A percentile compares a stretch with the other conserved stretches of the same genome.
phyloP scores from a whole-genome alignment of 2,888 invertebrate genomes.

The Idaea biselata region DNA sequence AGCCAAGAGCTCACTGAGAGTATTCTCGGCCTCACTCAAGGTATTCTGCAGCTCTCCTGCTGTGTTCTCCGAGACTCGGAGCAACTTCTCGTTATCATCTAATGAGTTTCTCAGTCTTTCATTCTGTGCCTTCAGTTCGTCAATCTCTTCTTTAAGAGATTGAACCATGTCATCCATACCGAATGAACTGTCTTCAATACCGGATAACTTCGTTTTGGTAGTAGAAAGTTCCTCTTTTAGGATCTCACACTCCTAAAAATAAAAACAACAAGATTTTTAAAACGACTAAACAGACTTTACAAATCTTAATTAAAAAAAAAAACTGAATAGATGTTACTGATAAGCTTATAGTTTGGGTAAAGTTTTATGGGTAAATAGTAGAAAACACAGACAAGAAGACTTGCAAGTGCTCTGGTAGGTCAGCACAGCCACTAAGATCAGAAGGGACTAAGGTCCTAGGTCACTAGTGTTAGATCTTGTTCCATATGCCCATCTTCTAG shows the following conservation, averaged over 20 bases:
- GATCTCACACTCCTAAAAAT: slow-evolving; percentile 82
- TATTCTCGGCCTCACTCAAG: slow-evolving; percentile 86
- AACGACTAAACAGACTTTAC: too few species aligned
- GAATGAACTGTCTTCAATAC: slow-evolving; percentile 86
- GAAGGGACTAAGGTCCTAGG: too few species aligned
- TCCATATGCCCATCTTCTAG: too few species aligned
- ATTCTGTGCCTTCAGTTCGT: slow-evolving; percentile 76
- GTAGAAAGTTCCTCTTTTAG: slow-evolving; percentile 82
- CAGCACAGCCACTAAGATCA: too few species aligned
- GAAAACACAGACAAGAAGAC: too few species aligned
- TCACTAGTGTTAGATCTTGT: too few species aligned
- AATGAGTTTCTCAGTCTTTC: slow-evolving; percentile 83
- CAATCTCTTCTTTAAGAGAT: slow-evolving; percentile 84
- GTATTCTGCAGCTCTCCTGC: slow-evolving; percentile 91
- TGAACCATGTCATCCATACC: slow-evolving; percentile 87
- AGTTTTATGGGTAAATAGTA: too few species aligned
- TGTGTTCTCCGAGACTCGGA: slow-evolving; percentile 87
- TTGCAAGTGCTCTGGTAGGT: too few species aligned
- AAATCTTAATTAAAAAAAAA: too few species aligned
- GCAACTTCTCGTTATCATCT: slow-evolving; percentile 82
- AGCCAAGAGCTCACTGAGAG: slow-evolving; percentile 81
- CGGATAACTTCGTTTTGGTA: slow-evolving; percentile 80
- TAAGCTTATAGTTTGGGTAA: too few species aligned
- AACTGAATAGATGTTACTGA: too few species aligned
- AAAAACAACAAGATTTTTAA: not conserved